Evolutionary conservation across 2,797 vertebrate genomes (phyloP), one percentile per base, ranked within the genome.

Genomic region (Labeo calbasu): DNA sequence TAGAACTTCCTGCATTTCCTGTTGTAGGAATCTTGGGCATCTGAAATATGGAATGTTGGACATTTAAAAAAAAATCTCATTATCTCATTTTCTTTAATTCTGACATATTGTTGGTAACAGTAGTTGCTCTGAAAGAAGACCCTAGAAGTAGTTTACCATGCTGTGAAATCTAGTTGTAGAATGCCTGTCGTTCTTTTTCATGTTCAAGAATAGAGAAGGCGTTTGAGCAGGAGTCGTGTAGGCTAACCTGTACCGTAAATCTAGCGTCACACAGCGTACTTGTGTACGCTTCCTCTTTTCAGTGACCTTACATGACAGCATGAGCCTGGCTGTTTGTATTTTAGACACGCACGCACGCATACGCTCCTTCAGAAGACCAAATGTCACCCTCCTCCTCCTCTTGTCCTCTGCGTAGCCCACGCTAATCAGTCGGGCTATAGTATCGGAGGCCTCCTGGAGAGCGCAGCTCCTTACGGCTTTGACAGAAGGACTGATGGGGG

Each of bases 331-430:
- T 83, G 76, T 84, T 82, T 81, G 19, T 66, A 14, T 82, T 82
- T 82, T 32, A 75, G 32, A 82, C 81, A 73, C 43, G 77, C 59
- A 78, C 76, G 25, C 73, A 77, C 15, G 12, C 48, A 75, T 53
- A 36, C 36, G 19, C 65, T 69, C 51, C 40, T 17, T 69, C 72
- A 69, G 61, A 77, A 77, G 73, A 77, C 84, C 88, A 50, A 89
- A 82, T 83, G 82, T 85, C 84, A 83, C 81, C 63, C 71, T 36
- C 48, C 61, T 81, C 81, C 82, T 87, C 53, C 61, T 76, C 46
- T 32, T 85, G 81, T 78, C 84, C 75, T 76, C 84, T 66, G 72
- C n/a, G 69, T 65, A 71, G 78, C 82, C 76, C 50, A 66, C 68
- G 86, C 75, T 85, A 77, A 85, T 86, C 71, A 84, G 43, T 71